phyloP scores from a whole-genome alignment of 2,113 vertebrate species.

The Hystrix brachyura region DNA sequence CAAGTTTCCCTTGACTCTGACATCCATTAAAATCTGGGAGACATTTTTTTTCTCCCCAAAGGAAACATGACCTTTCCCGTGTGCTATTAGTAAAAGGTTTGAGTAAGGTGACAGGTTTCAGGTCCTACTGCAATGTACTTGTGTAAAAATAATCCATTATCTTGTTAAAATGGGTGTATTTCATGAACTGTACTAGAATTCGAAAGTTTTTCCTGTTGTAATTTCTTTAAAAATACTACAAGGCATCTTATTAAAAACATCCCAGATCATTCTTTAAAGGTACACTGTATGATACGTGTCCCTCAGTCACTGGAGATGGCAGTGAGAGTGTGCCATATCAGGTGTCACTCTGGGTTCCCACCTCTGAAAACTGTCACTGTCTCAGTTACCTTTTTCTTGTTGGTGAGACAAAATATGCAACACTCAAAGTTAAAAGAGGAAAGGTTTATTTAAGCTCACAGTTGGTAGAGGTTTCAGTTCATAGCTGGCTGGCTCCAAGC shows the following conservation, averaged over 20 bases:
- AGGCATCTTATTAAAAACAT: not conserved
- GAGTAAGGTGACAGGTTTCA: not conserved
- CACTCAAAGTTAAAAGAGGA: no score
- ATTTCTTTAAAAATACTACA: constrained; percentile 10
- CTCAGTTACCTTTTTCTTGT: no score
- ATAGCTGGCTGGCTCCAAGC: no score
- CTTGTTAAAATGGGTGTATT: not conserved
- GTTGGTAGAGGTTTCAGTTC: no score
- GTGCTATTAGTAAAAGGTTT: not conserved
- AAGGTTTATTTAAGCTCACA: no score
- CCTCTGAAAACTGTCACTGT: not conserved
- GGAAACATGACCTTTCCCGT: not conserved
- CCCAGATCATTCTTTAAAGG: not conserved
- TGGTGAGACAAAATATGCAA: no score
- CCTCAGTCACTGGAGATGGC: not conserved
- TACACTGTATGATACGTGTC: not conserved
- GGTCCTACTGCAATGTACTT: not conserved
- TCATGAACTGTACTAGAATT: not conserved
- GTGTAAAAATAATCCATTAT: not conserved
- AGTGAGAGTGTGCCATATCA: not conserved
- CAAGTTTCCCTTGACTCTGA: not conserved
- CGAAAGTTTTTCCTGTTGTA: not conserved
- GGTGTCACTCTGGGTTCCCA: not conserved
- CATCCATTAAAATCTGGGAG: not conserved
- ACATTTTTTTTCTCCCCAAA: not conserved